These are phyloP conservation scores for Chironomus riparius DNA, from an alignment of 2,888 invertebrate species.

Conservation along the genomic window DNA sequence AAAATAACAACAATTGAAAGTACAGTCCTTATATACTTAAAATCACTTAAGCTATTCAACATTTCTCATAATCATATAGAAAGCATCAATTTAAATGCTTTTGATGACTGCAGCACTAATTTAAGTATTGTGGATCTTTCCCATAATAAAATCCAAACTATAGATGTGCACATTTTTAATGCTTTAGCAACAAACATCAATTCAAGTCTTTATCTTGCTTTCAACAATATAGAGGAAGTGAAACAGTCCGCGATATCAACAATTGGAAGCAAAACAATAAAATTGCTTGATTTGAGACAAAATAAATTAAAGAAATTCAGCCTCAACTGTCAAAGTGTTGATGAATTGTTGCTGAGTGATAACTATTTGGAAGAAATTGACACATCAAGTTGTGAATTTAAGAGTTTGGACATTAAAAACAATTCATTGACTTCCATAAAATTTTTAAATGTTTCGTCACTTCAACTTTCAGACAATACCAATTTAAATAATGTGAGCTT, in stretches of 20 bases:
- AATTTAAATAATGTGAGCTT: neutral
- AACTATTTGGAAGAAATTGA: neutral
- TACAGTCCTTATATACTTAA: neutral
- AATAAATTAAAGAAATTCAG: neutral
- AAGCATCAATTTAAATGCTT: neutral
- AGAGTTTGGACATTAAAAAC: neutral
- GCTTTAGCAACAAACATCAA: neutral
- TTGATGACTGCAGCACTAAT: neutral
- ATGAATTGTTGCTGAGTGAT: neutral
- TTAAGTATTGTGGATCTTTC: neutral
- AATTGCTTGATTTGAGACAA: neutral
- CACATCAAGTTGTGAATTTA: neutral
- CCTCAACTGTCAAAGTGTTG: neutral
- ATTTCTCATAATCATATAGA: neutral
- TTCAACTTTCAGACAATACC: neutral
- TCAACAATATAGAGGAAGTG: neutral
- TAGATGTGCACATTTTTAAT: neutral
- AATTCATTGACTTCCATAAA: neutral
- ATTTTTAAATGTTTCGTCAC: neutral
- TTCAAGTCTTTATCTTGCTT: neutral
- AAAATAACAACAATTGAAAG: neutral
- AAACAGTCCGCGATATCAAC: neutral
- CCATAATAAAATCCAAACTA: neutral
- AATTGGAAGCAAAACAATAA: neutral
- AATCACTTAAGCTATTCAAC: neutral